Percentiles rank a stretch among this genome's conserved stretches.
Conservation (phyloP, 2,797 vertebrate genomes). For the Halcyon chelicuti region DNA sequence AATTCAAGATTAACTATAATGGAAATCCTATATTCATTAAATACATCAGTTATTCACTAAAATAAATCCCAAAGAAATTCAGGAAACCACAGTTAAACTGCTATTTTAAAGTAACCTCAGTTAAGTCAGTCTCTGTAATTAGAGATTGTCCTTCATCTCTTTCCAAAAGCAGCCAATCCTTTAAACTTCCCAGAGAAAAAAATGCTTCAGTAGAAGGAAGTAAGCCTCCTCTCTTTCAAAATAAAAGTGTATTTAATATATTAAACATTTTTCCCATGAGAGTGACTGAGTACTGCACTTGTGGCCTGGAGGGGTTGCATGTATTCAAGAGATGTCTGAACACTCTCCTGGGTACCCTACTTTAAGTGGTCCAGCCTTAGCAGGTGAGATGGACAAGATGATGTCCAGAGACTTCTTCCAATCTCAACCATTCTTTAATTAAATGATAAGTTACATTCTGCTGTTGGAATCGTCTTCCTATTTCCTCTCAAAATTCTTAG, state of each 20-base stretch:
- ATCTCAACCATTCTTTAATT: background rate
- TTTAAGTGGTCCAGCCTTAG: background rate
- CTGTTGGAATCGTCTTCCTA: background rate
- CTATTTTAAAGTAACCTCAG: background rate
- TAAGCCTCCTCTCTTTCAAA: background rate
- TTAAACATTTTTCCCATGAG: background rate
- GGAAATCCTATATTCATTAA: background rate
- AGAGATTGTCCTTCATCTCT: background rate
- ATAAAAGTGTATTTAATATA: background rate
- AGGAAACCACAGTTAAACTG: background rate
- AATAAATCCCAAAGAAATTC: background rate
- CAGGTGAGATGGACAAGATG: background rate
- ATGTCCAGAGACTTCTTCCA: background rate
- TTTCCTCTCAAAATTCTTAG: background rate
- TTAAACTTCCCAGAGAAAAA: background rate
- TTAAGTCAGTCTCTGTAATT: background rate
- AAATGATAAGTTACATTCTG: background rate
- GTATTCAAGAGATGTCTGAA: background rate
- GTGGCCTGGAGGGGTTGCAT: background rate
- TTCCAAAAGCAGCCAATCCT: background rate
- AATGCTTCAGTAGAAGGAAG: background rate
- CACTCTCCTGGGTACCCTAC: background rate
- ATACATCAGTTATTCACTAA: background rate
- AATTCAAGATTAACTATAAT: background rate
- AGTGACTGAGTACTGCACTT: background rate